Base-by-base conservation (phyloP, 2,113 vertebrate species). In the Stigmatopora argus region DNA sequence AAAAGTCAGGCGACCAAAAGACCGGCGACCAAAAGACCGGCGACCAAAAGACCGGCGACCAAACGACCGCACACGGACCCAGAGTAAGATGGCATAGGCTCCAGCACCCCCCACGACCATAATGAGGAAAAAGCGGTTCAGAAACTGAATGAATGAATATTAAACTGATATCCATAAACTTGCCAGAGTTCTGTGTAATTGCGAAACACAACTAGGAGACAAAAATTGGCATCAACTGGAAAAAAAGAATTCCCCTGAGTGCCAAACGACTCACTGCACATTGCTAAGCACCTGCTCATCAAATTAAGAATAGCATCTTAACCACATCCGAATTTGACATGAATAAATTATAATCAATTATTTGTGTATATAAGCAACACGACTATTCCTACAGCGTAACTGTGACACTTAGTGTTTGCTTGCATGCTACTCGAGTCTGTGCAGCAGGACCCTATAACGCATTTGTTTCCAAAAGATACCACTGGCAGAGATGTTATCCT, bases 401-500 rank as follows among this genome's bases (percentile, higher is more conserved):
- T 19, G 38, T 44, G 10, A 12, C 41, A 13, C 1, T 12, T n/a
- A 13, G 9, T 41, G 8, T 60, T 41, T 60, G 35, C 5, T n/a
- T 14, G 51, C 35, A 23, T 10, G 21, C 51, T 44, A 15, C 41
- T 23, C 4, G 38, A 61, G 41, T 46, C 21, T 21, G 38, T 15
- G 17, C 12, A 60, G 19, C 34, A 45, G n/a, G 2, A 7, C 13
- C 7, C 5, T 15, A 1, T n/a, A 19, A 49, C 35, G 11, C 2
- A 31, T 66, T 53, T 47, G 38, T 68, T 53, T 57, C 8, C 23
- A 26, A 75, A 58, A 68, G 47, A 62, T 38, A 12, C 38, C 38
- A 45, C 56, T 66, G 71, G 48, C 21, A 51, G 59, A 76, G 35
- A 62, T 76, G 66, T 53, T 62, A 44, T 15, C 61, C 64, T 71